Conservation (phyloP, 2,113 vertebrate genomes). For the Ellobius talpinus region DNA sequence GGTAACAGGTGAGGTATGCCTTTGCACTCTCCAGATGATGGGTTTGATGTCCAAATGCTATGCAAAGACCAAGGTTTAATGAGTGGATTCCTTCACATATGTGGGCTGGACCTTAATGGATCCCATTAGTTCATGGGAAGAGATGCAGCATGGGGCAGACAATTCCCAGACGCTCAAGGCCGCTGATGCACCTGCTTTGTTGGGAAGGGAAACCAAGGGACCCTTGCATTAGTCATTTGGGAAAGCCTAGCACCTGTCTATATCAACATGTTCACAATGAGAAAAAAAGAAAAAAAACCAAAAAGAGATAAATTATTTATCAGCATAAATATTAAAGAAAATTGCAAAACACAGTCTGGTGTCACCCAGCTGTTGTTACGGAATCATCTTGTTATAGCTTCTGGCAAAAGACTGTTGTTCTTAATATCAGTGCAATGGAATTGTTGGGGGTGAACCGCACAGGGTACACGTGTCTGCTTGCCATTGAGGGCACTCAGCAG, state of each 20-base stretch:
- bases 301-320: slow-evolving; percentile 75
- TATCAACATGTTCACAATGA: slow-evolving; percentile 56
- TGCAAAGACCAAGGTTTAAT: slow-evolving; percentile 80
- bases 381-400: slow-evolving; percentile 76
- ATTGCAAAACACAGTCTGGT: slow-evolving; percentile 59
- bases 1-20: slow-evolving; percentile 59
- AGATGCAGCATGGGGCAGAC: slow-evolving; percentile 61
- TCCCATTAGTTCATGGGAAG: slow-evolving; percentile 84
- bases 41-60: slow-evolving; percentile 76
- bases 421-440: slow-evolving; percentile 65
- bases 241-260: slow-evolving; percentile 66
- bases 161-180: slow-evolving; percentile 62
- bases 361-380: slow-evolving; percentile 68
- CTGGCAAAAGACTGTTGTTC: slow-evolving; percentile 79
- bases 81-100: slow-evolving; percentile 80
- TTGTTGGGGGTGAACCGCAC: slow-evolving; percentile 56
- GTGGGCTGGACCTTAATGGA: slow-evolving; percentile 83
- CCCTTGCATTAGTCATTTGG: slow-evolving; percentile 56
- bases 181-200: slow-evolving; percentile 66
- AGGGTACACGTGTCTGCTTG: slow-evolving; percentile 75
- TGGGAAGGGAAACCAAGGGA: slow-evolving; percentile 28
- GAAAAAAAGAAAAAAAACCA: neutral
- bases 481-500: slow-evolving; percentile 73
- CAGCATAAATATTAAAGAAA: slow-evolving; percentile 79
- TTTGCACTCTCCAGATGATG: slow-evolving; percentile 71